A percentile compares a stretch with the other conserved stretches of the same genome.
Evolutionary conservation across 1,140 invertebrate genomes (phyloP).

Genomic region (Neotoxoptera formosana): DNA sequence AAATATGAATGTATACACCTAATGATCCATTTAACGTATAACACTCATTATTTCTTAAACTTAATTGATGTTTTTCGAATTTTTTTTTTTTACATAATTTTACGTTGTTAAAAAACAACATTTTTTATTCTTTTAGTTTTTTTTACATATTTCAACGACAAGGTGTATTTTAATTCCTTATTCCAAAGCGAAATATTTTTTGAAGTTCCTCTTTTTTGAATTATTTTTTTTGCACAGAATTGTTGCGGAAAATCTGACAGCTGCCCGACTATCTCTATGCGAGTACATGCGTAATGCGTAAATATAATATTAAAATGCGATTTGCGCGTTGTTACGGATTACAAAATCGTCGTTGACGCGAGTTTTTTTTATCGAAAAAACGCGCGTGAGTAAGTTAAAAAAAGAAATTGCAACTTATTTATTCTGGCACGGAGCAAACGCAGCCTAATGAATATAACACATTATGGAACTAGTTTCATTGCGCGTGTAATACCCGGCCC

Average conservation of each 20-base stretch:
- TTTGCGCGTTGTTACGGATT: neutral
- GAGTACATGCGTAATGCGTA: neutral
- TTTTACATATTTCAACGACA: too few relatives aligned
- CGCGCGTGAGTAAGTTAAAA: neutral
- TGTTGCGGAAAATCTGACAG: neutral
- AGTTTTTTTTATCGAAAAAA: neutral
- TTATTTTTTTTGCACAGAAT: neutral
- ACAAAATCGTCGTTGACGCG: neutral
- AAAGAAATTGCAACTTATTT: neutral
- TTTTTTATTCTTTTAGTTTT: too few relatives aligned
- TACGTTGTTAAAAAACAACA: too few relatives aligned
- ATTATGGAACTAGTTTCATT: slow-evolving; percentile 26
- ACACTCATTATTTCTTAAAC: too few relatives aligned
- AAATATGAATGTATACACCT: too few relatives aligned
- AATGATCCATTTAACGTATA: too few relatives aligned
- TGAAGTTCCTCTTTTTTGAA: neutral
- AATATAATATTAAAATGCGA: neutral
- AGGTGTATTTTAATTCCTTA: too few relatives aligned
- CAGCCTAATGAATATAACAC: neutral
- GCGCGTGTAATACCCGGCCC: neutral
- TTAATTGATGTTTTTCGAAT: too few relatives aligned
- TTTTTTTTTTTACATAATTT: too few relatives aligned
- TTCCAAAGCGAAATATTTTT: too few relatives aligned
- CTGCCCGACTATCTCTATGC: neutral
- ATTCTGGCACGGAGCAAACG: slow-evolving; percentile 31